These are phyloP conservation scores for Cephus runcator DNA, from an alignment of 2,888 invertebrate genomes.

Conservation along the genomic window DNA sequence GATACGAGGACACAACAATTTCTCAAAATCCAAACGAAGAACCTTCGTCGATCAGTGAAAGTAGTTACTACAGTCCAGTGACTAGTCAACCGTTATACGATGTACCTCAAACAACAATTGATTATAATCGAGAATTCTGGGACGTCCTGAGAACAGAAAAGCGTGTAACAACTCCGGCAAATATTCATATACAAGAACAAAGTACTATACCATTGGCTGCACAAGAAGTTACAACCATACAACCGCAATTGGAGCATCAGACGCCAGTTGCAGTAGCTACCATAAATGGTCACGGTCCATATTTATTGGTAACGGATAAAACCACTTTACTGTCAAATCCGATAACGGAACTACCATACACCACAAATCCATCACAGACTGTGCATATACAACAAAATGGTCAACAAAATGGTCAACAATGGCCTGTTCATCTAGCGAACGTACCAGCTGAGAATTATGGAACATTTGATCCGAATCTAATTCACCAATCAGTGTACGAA, in stretches of 20 bases:
- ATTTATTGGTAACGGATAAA: conserved; percentile 19
- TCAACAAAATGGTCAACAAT: too few relatives aligned
- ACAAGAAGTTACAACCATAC: conserved; percentile 21
- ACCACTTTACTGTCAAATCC: not conserved
- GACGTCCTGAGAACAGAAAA: not conserved
- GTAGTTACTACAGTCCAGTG: too few relatives aligned
- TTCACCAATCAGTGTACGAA: too few relatives aligned
- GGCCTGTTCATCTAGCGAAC: too few relatives aligned
- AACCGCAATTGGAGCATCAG: not conserved
- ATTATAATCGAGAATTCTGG: not conserved
- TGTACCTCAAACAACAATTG: not conserved
- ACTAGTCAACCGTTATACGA: too few relatives aligned
- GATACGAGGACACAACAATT: conserved; percentile 1
- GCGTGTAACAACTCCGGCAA: not conserved
- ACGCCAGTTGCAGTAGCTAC: conserved; percentile 30
- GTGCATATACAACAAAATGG: too few relatives aligned
- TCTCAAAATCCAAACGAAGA: conserved; percentile 34
- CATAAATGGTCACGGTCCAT: conserved; percentile 35
- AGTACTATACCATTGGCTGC: conserved; percentile 15
- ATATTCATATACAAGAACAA: not conserved
- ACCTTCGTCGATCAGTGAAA: conserved; percentile 33
- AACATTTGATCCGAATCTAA: too few relatives aligned
- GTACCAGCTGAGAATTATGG: too few relatives aligned
- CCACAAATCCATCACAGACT: too few relatives aligned
- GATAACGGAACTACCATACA: not conserved